Evolutionary conservation across 2,888 invertebrate species (phyloP).

Genomic region (Anorthoa munda): DNA sequence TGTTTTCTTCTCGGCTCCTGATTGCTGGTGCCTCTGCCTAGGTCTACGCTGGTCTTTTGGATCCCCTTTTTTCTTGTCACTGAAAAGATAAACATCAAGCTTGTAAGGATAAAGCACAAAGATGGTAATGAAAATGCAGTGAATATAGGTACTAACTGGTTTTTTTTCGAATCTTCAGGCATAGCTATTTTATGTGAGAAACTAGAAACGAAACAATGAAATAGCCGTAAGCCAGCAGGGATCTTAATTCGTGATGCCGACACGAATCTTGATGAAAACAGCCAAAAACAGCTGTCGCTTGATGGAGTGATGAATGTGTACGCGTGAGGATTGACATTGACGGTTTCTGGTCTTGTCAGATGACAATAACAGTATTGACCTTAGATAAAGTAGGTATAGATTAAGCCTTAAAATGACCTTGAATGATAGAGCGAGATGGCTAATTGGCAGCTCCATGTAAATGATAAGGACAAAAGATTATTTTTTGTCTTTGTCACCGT

Average conservation of each 20-base stretch:
- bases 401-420: no score
- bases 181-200: slow-evolving; percentile 63
- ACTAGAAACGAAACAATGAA: slow-evolving; percentile 1
- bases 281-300: slow-evolving; percentile 2
- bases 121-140: not conserved
- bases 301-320: not conserved
- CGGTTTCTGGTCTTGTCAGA: no score
- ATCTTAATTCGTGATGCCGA: not conserved
- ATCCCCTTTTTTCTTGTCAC: slow-evolving; percentile 80
- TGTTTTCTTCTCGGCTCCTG: slow-evolving; percentile 59
- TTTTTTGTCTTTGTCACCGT: no score
- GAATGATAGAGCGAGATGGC: no score
- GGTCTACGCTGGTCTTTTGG: slow-evolving; percentile 85
- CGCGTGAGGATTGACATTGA: no score
- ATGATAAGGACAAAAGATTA: no score
- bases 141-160: slow-evolving; percentile 72
- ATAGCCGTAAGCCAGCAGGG: slow-evolving; percentile 14
- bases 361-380: no score
- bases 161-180: slow-evolving; percentile 82
- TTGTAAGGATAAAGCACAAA: not conserved
- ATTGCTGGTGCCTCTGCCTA: slow-evolving; percentile 74
- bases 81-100: slow-evolving; percentile 63
- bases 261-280: not conserved
- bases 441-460: no score
- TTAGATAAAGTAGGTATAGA: no score